phyloP scores from a whole-genome alignment of 2,113 vertebrate genomes.

The Hemiprocne comata region DNA sequence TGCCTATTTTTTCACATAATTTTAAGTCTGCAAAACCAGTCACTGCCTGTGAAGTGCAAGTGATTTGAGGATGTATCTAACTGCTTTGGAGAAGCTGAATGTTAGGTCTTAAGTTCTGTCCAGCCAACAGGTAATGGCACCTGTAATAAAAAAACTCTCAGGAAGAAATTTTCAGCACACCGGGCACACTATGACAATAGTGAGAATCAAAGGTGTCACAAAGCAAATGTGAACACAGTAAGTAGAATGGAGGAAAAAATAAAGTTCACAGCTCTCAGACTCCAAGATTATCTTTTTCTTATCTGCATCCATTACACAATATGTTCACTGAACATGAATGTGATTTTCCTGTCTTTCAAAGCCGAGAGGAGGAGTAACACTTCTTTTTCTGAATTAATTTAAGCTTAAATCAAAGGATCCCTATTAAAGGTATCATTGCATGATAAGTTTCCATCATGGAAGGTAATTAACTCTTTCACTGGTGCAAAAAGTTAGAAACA shows the following conservation, averaged over 20 bases:
- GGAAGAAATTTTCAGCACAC: not conserved
- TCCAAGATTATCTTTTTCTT: not conserved
- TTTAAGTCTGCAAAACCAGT: not conserved
- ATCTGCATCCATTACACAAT: not conserved
- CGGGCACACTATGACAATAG: accelerated
- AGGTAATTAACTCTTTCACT: constrained; percentile 32
- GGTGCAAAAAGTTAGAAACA: not conserved
- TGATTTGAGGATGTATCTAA: not conserved
- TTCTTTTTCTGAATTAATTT: constrained; percentile 50
- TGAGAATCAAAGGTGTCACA: not conserved
- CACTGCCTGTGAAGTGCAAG: not conserved
- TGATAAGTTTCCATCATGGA: not conserved
- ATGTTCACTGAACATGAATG: not conserved
- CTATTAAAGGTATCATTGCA: constrained; percentile 4
- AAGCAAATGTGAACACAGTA: not conserved
- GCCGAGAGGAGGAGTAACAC: not conserved
- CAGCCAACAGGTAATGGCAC: not conserved
- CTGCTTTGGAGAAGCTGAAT: not conserved
- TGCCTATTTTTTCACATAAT: not conserved
- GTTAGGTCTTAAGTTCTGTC: not conserved
- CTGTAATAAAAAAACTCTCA: not conserved
- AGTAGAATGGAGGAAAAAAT: not conserved
- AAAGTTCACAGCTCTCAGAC: not conserved
- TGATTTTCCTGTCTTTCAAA: constrained; percentile 39
- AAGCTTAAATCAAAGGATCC: constrained; percentile 9